Evolutionary conservation across 2,888 invertebrate genomes (phyloP), one percentile per base, ranked within the genome.

Genomic region (Branchellion lobata): DNA sequence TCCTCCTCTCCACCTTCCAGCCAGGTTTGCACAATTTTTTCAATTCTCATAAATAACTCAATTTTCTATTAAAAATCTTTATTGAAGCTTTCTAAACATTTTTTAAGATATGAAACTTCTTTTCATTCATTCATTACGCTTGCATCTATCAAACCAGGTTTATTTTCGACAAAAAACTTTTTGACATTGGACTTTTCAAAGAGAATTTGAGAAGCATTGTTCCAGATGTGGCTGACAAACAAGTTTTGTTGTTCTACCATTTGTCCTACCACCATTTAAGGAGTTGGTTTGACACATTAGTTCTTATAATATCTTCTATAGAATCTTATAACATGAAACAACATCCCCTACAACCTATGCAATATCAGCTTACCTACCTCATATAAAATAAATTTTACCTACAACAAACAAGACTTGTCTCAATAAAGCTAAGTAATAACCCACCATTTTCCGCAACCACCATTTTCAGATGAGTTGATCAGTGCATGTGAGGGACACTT

Each of bases 1-100:
- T 40, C 85, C 84, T 18, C 91, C 92, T 21, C 89, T 88, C 0
- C 90, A 92, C 77, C 89, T 96, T 79, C 94, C 95, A 0, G 92
- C 93, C 3, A 83, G 86, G 81, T 87, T 84, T 82, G 85, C 87
- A 8, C 21, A 8, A 40, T 40, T 18, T n/a, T 27, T 11, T 71
- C 33, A 71, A 27, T 71, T 71, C 31, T 8, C 8, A 3, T 71
- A 31, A 71, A 27, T 33, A 33, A 3, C 21, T 21, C 27, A 71
- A 27, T 24, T 29, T 68, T 27, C 24, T 21, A 29, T 1, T 29
- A 68, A 29, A 68, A 29, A 68, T n/a, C n/a, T n/a, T n/a, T n/a
- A n/a, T n/a, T n/a, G n/a, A n/a, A n/a, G n/a, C n/a, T n/a, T n/a
- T n/a, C n/a, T n/a, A n/a, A n/a, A n/a, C n/a, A n/a, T n/a, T n/a